Evolutionary conservation across 2,888 invertebrate species (phyloP).

Genomic region (Agrotis segetum): DNA sequence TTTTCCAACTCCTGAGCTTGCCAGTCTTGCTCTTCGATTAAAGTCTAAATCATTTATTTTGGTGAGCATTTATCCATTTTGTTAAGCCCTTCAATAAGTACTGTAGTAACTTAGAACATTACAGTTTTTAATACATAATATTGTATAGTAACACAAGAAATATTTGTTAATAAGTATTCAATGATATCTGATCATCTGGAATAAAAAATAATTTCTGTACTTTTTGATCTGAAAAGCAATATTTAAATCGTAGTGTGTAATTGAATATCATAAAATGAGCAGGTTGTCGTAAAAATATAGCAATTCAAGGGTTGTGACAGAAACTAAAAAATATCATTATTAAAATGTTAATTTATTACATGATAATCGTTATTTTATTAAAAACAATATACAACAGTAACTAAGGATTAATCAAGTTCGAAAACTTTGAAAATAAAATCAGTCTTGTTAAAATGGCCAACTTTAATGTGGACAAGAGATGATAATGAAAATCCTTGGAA

Average conservation of each 20-base stretch:
- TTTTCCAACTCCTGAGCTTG: too few species aligned
- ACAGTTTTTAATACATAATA: neutral
- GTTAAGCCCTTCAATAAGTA: neutral
- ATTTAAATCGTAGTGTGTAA: neutral
- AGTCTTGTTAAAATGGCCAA: constrained; percentile 92
- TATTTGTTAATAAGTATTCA: too few species aligned
- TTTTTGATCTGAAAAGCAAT: neutral
- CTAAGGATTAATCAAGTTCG: constrained; percentile 88
- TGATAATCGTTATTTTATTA: constrained; percentile 88
- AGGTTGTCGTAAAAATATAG: neutral
- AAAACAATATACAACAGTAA: constrained; percentile 89
- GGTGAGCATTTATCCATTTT: too few species aligned
- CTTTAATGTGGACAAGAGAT: constrained; percentile 81
- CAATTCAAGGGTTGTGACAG: constrained; percentile 35
- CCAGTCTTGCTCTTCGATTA: too few species aligned
- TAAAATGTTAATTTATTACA: constrained; percentile 90
- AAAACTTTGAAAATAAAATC: constrained; percentile 89
- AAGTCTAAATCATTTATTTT: too few species aligned
- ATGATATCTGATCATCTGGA: too few species aligned
- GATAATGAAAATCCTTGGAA: constrained; percentile 82
- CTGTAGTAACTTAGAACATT: neutral
- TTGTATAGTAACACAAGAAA: neutral
- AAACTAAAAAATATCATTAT: constrained; percentile 68
- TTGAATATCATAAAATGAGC: neutral
- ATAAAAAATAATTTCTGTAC: neutral